Conservation (phyloP, 2,888 invertebrate genomes). For the Drosophila infuscata region DNA sequence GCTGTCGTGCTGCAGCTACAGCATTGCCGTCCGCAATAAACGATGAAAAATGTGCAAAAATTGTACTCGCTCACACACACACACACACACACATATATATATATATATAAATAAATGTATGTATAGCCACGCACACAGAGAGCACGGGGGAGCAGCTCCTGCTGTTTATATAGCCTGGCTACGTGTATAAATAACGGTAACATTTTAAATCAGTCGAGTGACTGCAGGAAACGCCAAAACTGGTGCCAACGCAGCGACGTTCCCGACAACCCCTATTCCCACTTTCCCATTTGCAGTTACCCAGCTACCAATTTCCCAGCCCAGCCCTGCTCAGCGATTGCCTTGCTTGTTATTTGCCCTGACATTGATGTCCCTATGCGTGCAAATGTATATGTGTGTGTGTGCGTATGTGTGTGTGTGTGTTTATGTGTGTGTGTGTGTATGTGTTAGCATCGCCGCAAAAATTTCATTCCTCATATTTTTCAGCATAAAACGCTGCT, state of each 20-base stretch:
- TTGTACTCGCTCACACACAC: constrained; percentile 18
- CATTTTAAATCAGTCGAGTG: constrained; percentile 79
- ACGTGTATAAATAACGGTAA: constrained; percentile 79
- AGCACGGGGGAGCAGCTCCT: constrained; percentile 26
- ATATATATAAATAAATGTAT: constrained; percentile 18
- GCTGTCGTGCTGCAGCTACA: constrained; percentile 67
- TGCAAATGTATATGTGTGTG: constrained; percentile 13
- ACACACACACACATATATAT: not conserved
- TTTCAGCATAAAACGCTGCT: constrained; percentile 46
- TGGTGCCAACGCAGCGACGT: constrained; percentile 61
- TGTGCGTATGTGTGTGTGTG: constrained; percentile 13
- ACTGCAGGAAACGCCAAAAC: constrained; percentile 74
- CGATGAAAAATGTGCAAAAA: constrained; percentile 74
- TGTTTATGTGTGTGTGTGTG: constrained; percentile 18
- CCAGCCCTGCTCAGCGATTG: constrained; percentile 14
- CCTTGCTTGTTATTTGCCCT: constrained; percentile 40
- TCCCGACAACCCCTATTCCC: constrained; percentile 66
- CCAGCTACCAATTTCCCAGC: constrained; percentile 44
- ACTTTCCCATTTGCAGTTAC: constrained; percentile 17
- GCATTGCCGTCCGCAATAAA: constrained; percentile 55
- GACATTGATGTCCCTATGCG: constrained; percentile 67
- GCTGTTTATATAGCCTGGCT: constrained; percentile 72
- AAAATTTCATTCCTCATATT: constrained; percentile 70
- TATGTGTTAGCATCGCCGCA: constrained; percentile 52
- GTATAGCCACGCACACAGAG: constrained; percentile 5